Evolutionary conservation across 1,140 invertebrate genomes (phyloP).

Genomic region (Homalodisca vitripennis): DNA sequence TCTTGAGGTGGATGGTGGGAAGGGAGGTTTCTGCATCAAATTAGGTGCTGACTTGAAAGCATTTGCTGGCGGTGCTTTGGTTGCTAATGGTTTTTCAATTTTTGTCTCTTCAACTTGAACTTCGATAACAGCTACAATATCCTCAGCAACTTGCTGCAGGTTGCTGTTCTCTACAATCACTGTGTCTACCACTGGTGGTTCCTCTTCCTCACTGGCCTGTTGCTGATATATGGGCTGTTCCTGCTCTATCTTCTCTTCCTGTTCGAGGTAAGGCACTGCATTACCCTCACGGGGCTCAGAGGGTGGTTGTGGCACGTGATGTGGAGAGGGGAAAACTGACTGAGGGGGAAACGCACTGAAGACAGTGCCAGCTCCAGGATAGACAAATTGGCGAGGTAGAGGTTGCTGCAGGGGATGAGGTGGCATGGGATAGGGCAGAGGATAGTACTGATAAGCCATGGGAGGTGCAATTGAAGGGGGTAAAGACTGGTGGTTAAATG

Average conservation of each 20-base stretch:
- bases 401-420: neutral
- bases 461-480: neutral
- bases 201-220: neutral
- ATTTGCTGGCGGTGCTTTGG: constrained; percentile 14
- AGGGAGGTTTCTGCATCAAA: constrained; percentile 12
- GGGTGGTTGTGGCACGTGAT: neutral
- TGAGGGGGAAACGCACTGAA: neutral
- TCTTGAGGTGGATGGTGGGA: neutral
- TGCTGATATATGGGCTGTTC: constrained; percentile 3
- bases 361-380: neutral
- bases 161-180: constrained; percentile 17
- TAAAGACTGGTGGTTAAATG: neutral
- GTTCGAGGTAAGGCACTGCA: neutral
- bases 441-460: neutral
- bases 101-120: neutral
- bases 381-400: neutral
- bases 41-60: constrained; percentile 18
- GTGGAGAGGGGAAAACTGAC: neutral
- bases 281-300: neutral
- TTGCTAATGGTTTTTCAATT: neutral
- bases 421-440: neutral
- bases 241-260: neutral
- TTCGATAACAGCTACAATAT: neutral
- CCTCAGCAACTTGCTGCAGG: neutral
- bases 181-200: neutral